Conservation (phyloP, 1,140 invertebrate species). For the Dinothrombium tinctorium region DNA sequence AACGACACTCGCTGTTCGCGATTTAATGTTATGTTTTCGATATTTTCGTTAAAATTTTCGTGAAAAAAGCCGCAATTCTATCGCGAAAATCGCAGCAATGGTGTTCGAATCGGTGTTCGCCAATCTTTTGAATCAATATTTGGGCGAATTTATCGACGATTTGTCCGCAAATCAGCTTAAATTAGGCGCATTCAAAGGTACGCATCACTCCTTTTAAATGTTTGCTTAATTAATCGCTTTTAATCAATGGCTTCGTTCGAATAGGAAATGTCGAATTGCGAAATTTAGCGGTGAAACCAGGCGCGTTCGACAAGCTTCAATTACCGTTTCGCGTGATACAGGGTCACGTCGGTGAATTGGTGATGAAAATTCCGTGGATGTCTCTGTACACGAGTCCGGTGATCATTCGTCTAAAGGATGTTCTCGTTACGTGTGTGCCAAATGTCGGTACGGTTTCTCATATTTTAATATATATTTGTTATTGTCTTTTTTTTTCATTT, state of each 20-base stretch:
- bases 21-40: no score
- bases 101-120: slow-evolving; percentile 82
- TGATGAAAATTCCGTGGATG: slow-evolving; percentile 92
- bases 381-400: slow-evolving; percentile 83
- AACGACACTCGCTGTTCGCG: no score
- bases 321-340: slow-evolving; percentile 68
- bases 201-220: slow-evolving; percentile 6
- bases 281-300: slow-evolving; percentile 69
- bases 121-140: slow-evolving; percentile 69
- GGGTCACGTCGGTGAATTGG: slow-evolving; percentile 69
- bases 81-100: no score
- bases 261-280: slow-evolving; percentile 89
- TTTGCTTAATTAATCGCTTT: not conserved
- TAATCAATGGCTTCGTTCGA: no score
- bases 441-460: slow-evolving; percentile 31
- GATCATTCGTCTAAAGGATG: slow-evolving; percentile 57
- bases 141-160: slow-evolving; percentile 89
- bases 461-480: slow-evolving; percentile 3
- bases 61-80: no score
- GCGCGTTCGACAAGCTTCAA: slow-evolving; percentile 69
- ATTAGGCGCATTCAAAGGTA: slow-evolving; percentile 89
- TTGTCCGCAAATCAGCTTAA: slow-evolving; percentile 77
- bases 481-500: slow-evolving; percentile 3
- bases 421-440: slow-evolving; percentile 69
- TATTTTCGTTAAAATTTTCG: no score